Evolutionary conservation across 2,113 vertebrate species (phyloP).

Genomic region (Sinocyclocheilus anshuiensis): DNA sequence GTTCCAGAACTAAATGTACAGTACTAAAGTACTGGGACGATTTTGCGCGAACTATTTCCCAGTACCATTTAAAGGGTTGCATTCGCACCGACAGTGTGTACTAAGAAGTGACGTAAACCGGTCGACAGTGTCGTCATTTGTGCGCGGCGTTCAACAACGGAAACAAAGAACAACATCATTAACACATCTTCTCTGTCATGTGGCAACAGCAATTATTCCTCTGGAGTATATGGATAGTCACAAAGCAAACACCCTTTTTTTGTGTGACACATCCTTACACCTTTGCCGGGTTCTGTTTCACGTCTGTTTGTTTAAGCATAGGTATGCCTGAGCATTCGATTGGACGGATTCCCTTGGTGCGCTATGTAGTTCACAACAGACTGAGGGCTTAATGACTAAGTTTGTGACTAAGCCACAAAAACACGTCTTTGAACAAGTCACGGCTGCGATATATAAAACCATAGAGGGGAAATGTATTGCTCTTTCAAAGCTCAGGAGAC

Average conservation of each 20-base stretch:
- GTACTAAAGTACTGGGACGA: too few species aligned
- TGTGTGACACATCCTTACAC: conserved; percentile 22
- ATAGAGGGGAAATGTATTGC: not conserved
- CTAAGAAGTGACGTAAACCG: too few species aligned
- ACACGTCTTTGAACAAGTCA: conserved; percentile 3
- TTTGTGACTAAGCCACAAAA: conserved; percentile 24
- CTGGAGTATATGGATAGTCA: not conserved
- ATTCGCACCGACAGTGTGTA: too few species aligned
- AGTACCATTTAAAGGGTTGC: too few species aligned
- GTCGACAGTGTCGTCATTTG: too few species aligned
- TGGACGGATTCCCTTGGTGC: not conserved
- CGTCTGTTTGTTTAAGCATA: conserved; percentile 28
- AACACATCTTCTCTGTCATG: conserved; percentile 46
- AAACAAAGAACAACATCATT: too few species aligned
- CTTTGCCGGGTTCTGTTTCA: conserved; percentile 23
- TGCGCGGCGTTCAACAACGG: too few species aligned
- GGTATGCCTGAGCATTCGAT: conserved; percentile 3
- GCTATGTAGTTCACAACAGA: conserved; percentile 4
- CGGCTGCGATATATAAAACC: not conserved
- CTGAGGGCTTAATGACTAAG: conserved; percentile 10
- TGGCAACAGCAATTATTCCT: conserved; percentile 37
- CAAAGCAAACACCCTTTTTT: conserved; percentile 44
- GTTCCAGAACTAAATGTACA: too few species aligned
- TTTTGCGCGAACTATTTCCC: too few species aligned
- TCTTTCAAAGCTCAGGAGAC: not conserved